phyloP scores from a whole-genome alignment of 2,797 vertebrate species.

The Glossophaga mutica region DNA sequence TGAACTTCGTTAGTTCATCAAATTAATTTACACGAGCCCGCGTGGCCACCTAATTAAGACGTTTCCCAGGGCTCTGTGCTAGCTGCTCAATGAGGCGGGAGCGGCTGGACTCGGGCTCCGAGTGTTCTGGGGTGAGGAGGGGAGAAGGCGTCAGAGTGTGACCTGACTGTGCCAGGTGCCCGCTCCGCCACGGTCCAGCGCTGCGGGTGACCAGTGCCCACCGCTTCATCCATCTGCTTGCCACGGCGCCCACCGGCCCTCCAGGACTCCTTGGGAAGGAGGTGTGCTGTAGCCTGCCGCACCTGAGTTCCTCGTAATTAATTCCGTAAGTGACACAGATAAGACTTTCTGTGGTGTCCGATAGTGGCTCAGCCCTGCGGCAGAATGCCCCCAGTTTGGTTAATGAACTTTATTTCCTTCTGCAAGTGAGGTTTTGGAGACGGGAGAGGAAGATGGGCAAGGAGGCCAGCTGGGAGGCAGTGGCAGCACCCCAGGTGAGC shows the following conservation, averaged over 20 bases:
- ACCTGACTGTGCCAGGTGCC: rapidly evolving
- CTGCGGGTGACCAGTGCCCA: rapidly evolving
- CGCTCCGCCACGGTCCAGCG: rapidly evolving
- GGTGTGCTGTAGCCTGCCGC: rapidly evolving
- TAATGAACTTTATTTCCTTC: conserved; percentile 40
- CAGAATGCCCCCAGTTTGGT: neutral
- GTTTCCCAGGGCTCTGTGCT: conserved; percentile 44
- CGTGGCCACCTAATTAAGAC: conserved; percentile 64
- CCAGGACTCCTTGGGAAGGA: neutral
- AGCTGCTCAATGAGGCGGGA: conserved; percentile 47
- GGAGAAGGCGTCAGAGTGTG: neutral
- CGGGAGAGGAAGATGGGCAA: neutral
- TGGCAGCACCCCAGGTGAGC: rapidly evolving
- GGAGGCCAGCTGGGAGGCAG: neutral
- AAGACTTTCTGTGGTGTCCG: neutral
- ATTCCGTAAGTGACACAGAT: neutral
- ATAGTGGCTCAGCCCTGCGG: neutral
- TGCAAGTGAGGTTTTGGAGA: conserved; percentile 2
- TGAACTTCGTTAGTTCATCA: conserved; percentile 67
- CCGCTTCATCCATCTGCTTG: rapidly evolving
- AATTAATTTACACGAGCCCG: conserved; percentile 53
- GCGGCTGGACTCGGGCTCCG: neutral
- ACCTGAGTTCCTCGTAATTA: neutral
- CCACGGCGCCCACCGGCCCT: rapidly evolving
- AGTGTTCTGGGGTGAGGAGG: neutral